Base-by-base conservation (phyloP, 1,140 invertebrate species). In the Ectropis grisescens region DNA sequence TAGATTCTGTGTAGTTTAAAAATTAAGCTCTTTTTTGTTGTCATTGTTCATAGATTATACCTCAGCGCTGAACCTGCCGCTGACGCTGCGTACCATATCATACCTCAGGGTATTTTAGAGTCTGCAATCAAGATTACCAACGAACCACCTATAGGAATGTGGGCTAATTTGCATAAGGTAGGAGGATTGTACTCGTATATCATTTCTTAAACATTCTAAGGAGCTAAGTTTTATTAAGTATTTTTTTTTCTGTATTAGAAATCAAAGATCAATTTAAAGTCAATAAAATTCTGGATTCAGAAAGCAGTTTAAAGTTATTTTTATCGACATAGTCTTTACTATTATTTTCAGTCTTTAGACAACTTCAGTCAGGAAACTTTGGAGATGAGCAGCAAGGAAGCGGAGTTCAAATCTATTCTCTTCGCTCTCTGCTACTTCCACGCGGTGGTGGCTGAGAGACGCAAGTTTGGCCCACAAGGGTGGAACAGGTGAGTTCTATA, bases 391-490 rank as follows among this genome's bases (percentile, higher is more conserved):
- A 89, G 92, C 2, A 95, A 96, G 65, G 96, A 98, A 81, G 89
- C 91, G 0, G 96, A 98, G 79, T 98, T 98, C 54, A 98, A 97
- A 78, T 87, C 91, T 0, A 91, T 98, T 42, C 79, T 98, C 22
- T 98, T 98, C 70, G 86, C 93, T 0, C 84, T 98, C 0, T 98
- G 96, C 61, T 98, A 98, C 66, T 98, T 97, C 80, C 96, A 98
- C 70, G 95, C 96, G 11, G 95, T 96, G 0, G 91, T 98, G 1
- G 92, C 93, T 9, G 95, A 98, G 75, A 83, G 96, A 47, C 85
- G 93, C 11, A 97, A 97, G 81, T 98, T 98, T 76, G 96, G 95
- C 1, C 88, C 96, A 1, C 95, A 97, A 82, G 96, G 96, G 19
- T 98, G 95, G 95, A 98, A 98, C 68, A 87, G 87, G 76, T 85